These are phyloP conservation scores for Thymallus thymallus DNA, from an alignment of 2,113 vertebrate genomes.

Conservation along the genomic window DNA sequence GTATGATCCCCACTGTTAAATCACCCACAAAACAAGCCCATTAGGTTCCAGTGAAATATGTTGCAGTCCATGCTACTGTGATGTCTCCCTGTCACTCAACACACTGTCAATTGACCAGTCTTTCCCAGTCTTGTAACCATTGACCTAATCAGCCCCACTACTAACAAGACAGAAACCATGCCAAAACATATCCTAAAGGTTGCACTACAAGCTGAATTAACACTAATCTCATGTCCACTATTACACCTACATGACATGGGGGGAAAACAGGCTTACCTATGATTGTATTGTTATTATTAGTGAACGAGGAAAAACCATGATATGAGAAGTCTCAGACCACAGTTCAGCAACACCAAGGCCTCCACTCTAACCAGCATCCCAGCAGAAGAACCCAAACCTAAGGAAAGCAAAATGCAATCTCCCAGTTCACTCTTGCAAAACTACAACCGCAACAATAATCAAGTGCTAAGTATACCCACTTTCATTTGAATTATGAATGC, in stretches of 20 bases:
- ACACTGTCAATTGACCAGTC: not conserved
- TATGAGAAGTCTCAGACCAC: not conserved
- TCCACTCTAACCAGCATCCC: conserved; percentile 20
- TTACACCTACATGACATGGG: conserved; percentile 57
- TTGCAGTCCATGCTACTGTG: conserved; percentile 48
- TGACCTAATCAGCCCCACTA: conserved; percentile 30
- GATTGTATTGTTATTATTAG: conserved; percentile 13
- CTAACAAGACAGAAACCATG: conserved; percentile 58
- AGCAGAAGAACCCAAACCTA: conserved; percentile 1
- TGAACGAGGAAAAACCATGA: conserved; percentile 44
- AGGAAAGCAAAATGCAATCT: conserved; percentile 8
- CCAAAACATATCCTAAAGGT: conserved; percentile 65
- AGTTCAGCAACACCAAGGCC: not conserved
- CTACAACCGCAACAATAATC: conserved; percentile 38
- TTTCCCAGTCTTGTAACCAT: not conserved
- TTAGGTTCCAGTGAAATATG: conserved; percentile 36
- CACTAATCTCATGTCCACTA: conserved; percentile 76
- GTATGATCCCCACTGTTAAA: not conserved
- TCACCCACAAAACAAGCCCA: conserved; percentile 17
- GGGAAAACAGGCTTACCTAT: conserved; percentile 55
- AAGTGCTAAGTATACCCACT: not conserved
- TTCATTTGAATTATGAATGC: not conserved
- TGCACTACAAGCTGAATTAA: conserved; percentile 73
- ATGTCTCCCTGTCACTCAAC: conserved; percentile 17
- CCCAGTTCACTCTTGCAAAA: conserved; percentile 8